Conservation (phyloP, 2,888 invertebrate species). For the Platycnemis pennipes region DNA sequence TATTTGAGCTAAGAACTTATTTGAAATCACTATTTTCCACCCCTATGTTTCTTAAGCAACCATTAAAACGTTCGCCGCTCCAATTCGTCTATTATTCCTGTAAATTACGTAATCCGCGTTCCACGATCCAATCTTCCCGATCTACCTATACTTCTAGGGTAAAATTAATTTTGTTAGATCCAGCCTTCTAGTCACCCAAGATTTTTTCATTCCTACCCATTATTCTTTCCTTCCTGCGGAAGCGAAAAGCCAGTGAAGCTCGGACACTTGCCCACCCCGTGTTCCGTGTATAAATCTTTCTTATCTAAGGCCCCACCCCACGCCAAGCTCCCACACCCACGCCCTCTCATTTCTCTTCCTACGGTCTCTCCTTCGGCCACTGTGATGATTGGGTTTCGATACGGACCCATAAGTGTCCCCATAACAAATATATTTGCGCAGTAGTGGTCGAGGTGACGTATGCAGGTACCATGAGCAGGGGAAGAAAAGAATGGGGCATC, state of each 20-base stretch:
- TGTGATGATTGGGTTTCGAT: neutral
- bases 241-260: neutral
- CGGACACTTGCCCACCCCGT: neutral
- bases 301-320: slow-evolving; percentile 5
- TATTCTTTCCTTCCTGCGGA: neutral
- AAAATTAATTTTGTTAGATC: too few relatives aligned
- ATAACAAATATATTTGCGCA: neutral
- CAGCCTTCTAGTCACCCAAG: neutral
- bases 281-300: slow-evolving; percentile 30
- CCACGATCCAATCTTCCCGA: too few relatives aligned
- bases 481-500: too few relatives aligned
- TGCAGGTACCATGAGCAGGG: too few relatives aligned
- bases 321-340: neutral
- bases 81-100: too few relatives aligned
- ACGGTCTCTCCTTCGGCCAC: neutral
- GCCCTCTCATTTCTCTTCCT: neutral
- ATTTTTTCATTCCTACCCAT: neutral
- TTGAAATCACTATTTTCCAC: too few relatives aligned
- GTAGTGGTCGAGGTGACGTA: neutral
- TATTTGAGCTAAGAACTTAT: too few relatives aligned
- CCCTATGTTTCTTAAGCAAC: too few relatives aligned
- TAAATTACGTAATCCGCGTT: too few relatives aligned
- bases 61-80: too few relatives aligned
- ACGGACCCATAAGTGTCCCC: neutral
- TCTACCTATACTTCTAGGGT: too few relatives aligned